These are phyloP conservation scores for Acyrthosiphon pisum DNA, from an alignment of 1,140 invertebrate genomes.

Conservation along the genomic window DNA sequence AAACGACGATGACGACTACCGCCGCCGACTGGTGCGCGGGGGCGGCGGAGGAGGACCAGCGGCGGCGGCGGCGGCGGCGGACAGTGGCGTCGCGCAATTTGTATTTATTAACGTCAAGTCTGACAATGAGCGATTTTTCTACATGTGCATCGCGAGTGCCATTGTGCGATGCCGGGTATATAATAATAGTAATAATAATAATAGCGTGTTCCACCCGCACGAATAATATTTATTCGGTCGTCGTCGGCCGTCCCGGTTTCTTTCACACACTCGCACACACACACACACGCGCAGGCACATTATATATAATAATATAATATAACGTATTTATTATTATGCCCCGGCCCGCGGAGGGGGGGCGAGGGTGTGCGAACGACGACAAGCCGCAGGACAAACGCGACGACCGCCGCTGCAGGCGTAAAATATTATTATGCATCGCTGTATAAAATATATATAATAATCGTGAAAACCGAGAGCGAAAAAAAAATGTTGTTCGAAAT, in stretches of 20 bases:
- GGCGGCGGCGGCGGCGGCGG: no score
- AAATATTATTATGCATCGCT: background rate
- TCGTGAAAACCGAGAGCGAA: background rate
- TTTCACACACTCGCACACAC: background rate
- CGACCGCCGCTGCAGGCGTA: background rate
- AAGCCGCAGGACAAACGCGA: background rate
- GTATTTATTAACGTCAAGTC: constrained; percentile 54
- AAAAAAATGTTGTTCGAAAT: constrained; percentile 39
- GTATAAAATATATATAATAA: background rate
- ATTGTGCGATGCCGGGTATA: constrained; percentile 2
- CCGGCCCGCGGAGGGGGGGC: background rate
- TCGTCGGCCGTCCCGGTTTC: constrained; percentile 28
- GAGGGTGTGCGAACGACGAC: background rate
- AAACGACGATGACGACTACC: constrained; percentile 20
- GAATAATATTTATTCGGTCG: constrained; percentile 16
- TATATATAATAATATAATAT: background rate
- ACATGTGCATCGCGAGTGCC: background rate
- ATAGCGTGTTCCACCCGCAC: constrained; percentile 10
- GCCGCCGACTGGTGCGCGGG: background rate
- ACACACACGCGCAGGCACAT: no score
- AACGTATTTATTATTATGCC: constrained; percentile 7
- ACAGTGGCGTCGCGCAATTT: constrained; percentile 34
- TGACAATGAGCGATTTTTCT: constrained; percentile 29
- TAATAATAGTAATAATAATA: background rate
- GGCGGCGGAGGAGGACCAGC: background rate